phyloP scores from a whole-genome alignment of 2,797 vertebrate species.

The Ficedula albicollis region DNA sequence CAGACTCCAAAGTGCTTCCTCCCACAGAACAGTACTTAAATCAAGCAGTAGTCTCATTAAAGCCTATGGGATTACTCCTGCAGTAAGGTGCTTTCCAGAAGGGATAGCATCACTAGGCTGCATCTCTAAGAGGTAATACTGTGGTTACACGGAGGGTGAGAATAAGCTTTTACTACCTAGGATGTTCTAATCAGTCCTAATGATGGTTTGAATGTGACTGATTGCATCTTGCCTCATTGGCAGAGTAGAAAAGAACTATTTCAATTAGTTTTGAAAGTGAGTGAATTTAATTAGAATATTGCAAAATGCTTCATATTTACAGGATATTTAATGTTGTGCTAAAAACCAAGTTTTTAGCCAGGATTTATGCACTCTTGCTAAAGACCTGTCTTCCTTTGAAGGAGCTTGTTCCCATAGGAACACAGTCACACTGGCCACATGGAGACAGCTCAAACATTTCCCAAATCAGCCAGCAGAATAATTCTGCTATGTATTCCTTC shows the following conservation, averaged over 20 bases:
- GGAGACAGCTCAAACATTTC: background rate
- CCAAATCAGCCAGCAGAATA: slow-evolving; percentile 7
- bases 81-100: background rate
- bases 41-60: background rate
- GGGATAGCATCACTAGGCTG: background rate
- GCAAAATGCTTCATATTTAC: background rate
- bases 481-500: background rate
- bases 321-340: background rate
- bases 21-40: background rate
- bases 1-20: background rate
- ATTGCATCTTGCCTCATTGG: background rate
- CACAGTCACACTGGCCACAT: background rate
- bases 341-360: background rate
- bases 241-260: background rate
- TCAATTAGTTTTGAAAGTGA: background rate
- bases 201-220: background rate
- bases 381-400: background rate
- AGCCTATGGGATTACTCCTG: background rate
- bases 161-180: background rate
- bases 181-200: background rate
- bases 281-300: background rate
- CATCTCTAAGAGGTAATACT: background rate
- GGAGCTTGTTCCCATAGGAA: slow-evolving; percentile 53
- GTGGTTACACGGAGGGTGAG: background rate
- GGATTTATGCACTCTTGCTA: background rate